A percentile compares a stretch with the other conserved stretches of the same genome.
Evolutionary conservation across 1,140 invertebrate species (phyloP).

Genomic region (Ditylenchus dipsaci): DNA sequence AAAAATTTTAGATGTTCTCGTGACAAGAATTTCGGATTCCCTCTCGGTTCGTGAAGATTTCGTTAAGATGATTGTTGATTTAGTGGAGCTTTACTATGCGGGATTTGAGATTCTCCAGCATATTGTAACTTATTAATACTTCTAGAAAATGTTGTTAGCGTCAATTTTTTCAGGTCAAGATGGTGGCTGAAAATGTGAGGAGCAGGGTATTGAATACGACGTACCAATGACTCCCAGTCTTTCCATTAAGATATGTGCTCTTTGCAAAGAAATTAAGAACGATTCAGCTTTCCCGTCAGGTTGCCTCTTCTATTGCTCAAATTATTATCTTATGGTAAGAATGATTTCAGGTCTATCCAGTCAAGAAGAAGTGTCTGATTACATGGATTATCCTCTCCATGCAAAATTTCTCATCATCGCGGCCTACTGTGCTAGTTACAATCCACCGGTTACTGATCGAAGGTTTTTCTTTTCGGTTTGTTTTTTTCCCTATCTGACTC

Average conservation of each 20-base stretch:
- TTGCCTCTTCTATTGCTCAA: conserved; percentile 3
- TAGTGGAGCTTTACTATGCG: conserved; percentile 17
- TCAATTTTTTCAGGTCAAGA: conserved; percentile 6
- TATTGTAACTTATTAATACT: conserved; percentile 6
- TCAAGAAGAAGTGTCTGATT: neutral
- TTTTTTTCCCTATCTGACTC: neutral
- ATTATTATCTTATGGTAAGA: too few species aligned
- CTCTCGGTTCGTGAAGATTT: neutral
- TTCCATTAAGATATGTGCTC: neutral
- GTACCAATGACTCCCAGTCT: neutral
- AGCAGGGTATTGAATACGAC: neutral
- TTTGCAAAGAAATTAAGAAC: conserved; percentile 13
- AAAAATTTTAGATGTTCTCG: too few species aligned
- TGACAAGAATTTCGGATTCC: too few species aligned
- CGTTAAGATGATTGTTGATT: conserved; percentile 13
- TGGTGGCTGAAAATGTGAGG: conserved; percentile 12
- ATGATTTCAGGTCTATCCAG: too few species aligned
- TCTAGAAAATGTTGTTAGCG: neutral
- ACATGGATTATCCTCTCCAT: conserved; percentile 16
- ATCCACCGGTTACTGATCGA: conserved; percentile 16
- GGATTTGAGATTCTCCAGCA: conserved; percentile 11
- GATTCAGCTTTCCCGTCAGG: conserved; percentile 13
- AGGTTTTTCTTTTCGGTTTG: conserved; percentile 19
- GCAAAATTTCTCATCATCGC: conserved; percentile 21
- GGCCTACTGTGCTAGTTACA: conserved; percentile 33